Evolutionary conservation across 2,797 vertebrate species (phyloP).

Genomic region (Brachyrhaphis roseni): DNA sequence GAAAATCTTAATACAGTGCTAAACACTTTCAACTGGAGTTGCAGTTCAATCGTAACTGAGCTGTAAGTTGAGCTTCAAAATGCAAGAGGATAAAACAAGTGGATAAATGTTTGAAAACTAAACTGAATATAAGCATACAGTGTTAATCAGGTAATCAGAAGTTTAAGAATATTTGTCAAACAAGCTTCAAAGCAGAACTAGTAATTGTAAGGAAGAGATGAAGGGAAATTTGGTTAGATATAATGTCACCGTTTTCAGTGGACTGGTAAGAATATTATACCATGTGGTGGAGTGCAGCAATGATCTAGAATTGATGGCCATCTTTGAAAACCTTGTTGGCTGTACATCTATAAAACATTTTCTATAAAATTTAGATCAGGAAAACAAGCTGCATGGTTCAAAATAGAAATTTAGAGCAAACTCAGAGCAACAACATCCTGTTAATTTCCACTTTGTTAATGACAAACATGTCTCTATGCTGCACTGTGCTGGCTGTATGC

Average conservation of each 20-base stretch:
- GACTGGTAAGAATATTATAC: not conserved
- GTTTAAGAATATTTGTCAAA: not conserved
- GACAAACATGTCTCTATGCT: not conserved
- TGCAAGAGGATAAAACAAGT: not conserved
- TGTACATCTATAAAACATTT: not conserved
- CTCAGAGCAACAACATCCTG: not conserved
- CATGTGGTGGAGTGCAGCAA: not conserved
- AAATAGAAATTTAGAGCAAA: not conserved
- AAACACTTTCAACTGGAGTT: not conserved
- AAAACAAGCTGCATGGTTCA: not conserved
- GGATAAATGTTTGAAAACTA: not conserved
- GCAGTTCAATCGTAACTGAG: not conserved
- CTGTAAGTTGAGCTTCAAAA: not conserved
- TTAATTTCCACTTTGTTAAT: not conserved
- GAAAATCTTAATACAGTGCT: not conserved
- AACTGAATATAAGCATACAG: not conserved
- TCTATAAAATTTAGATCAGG: not conserved
- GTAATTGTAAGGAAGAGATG: not conserved
- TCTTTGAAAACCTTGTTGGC: not conserved
- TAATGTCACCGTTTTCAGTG: not conserved
- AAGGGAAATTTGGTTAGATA: not conserved
- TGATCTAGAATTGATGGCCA: not conserved
- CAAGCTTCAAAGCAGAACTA: not conserved
- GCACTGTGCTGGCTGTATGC: not conserved
- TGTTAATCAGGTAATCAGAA: not conserved